Conservation (phyloP, 2,888 invertebrate genomes). For the Actias luna region DNA sequence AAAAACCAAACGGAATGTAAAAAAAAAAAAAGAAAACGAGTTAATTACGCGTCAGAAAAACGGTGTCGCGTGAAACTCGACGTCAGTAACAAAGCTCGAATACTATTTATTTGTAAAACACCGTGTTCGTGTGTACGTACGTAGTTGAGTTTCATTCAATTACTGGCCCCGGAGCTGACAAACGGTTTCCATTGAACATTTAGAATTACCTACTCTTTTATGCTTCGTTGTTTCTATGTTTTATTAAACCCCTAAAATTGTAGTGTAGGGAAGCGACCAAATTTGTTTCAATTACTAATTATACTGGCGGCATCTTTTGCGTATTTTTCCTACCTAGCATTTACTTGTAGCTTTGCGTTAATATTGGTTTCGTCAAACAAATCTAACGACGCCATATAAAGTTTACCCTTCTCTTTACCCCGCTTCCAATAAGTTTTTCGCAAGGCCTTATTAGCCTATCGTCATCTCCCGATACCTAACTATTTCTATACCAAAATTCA, state of each 20-base stretch:
- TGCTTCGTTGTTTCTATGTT: neutral
- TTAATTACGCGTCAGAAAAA: neutral
- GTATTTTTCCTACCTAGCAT: too few species aligned
- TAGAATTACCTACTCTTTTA: neutral
- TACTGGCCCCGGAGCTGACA: slow-evolving; percentile 24
- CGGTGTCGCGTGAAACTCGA: neutral
- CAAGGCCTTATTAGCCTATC: too few species aligned
- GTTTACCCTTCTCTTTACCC: too few species aligned
- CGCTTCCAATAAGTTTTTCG: too few species aligned
- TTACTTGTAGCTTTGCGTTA: too few species aligned
- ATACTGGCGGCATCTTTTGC: too few species aligned
- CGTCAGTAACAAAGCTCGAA: slow-evolving; percentile 11
- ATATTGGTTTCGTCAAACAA: too few species aligned
- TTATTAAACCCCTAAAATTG: neutral
- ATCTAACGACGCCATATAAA: too few species aligned
- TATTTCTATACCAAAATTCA: too few species aligned
- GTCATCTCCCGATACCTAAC: too few species aligned
- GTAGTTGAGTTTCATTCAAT: slow-evolving; percentile 48
- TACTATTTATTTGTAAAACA: slow-evolving; percentile 49
- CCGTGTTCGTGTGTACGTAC: slow-evolving; percentile 21
- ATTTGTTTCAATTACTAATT: too few species aligned
- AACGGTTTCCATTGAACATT: slow-evolving; percentile 15
- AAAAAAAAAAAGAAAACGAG: neutral
- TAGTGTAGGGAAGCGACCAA: neutral
- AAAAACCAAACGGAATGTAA: neutral